Base-by-base conservation (phyloP, 1,140 invertebrate genomes). In the Teleogryllus occipitalis region DNA sequence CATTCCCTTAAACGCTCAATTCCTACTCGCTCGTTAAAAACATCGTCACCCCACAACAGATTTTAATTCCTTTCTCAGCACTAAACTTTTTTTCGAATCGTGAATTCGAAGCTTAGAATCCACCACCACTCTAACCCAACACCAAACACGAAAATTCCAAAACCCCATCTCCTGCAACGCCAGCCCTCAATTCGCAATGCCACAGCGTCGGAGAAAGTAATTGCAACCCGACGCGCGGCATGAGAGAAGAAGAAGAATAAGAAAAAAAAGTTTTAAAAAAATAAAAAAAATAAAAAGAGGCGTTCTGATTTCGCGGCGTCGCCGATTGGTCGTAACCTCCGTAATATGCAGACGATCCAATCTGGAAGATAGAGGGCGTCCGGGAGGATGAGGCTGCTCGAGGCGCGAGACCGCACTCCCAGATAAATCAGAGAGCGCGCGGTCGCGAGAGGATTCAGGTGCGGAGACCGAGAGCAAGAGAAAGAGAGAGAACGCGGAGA, bases 311-410 rank as follows among this genome's bases (percentile, higher is more conserved):
- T 65, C 54, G 54, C 54, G 54, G 54, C 10, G 10, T 65, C 54
- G 54, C 54, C 54, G 54, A 65, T 65, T 65, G 54, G 54, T 65
- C 54, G 54, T 65, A 65, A 65, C 54, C 54, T 65, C 18, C 54
- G 54, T 65, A 65, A 65, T 65, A 65, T 65, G 54, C 54, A 65
- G 54, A 65, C 54, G 54, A 65, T 65, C 54, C 54, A 65, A 65
- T 65, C 54, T 65, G 54, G 18, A 18, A 65, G 54, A 65, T 10
- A 65, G 18, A 65, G 54, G 18, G 54, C 10, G 54, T 18, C 54
- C 10, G 54, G 54, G 54, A 65, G 10, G 54, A 65, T 65, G 54
- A 7, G 54, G 7, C 2, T 1, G 54, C 10, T 65, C 2, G 10
- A 65, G 18, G 54, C 10, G 10, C 10, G 7, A 65, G 54, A 18